Evolutionary conservation across 2,113 vertebrate genomes (phyloP), one percentile per base, ranked within the genome.

Genomic region (Zosterops lateralis): DNA sequence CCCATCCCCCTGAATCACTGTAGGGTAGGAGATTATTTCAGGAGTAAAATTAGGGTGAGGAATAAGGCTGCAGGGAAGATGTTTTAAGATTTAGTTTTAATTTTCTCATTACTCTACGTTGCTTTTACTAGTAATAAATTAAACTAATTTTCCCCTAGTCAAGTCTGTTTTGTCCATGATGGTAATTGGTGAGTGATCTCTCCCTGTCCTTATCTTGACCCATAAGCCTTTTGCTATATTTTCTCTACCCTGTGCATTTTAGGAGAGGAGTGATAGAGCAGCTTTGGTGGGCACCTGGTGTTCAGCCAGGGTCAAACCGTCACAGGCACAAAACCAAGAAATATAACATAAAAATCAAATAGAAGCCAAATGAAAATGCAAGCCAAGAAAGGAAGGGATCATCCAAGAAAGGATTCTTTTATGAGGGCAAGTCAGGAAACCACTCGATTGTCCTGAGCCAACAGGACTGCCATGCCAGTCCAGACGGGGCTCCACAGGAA

Each of bases 401-500:
- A 91, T 68, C 48, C 74, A 82, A 78, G 31, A 34, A 79, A 87
- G 74, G 38, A 65, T 26, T 76, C 19, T 29, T 80, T 89, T 61
- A 71, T 2, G 8, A 79, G 54, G 47, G 56, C 50, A 93, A 93
- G 50, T 84, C 50, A 86, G 87, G 71, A 95, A 95, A 85, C 10
- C 34, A 83, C 17, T 91, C 58, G 50, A 7, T 31, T 73, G 77
- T 51, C 56, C 67, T 80, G 58, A 91, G 60, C 84, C 78, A 89
- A 82, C 62, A 83, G 67, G 51, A 62, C 64, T 76, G 67, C 56
- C 54, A 45, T 72, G 57, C 66, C 87, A 65, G 47, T 68, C 87
- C 93, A 96, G 95, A 92, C 58, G 71, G 85, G 54, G 38, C 87
- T 95, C 90, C 75, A 70, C 92, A 88, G 92, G 82, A 95, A 75